These are phyloP conservation scores for Chamaetylas fuelleborni DNA, from an alignment of 2,113 vertebrate species.

Conservation along the genomic window DNA sequence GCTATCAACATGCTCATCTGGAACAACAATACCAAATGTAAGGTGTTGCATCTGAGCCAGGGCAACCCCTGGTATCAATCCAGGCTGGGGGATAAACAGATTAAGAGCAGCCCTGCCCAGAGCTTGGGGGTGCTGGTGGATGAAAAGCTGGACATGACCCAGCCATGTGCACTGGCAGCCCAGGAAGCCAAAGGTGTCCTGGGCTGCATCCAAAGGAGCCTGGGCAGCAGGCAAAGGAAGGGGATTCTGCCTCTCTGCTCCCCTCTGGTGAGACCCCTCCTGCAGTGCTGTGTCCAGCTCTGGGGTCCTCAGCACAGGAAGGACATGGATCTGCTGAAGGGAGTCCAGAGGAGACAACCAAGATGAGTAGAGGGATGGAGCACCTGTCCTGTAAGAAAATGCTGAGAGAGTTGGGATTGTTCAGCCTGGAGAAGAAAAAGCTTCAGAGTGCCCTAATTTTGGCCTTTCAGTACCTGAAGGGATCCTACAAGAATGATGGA, in stretches of 20 bases:
- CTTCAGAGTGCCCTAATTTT: too few species aligned
- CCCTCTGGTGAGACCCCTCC: neutral
- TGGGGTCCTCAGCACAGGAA: too few species aligned
- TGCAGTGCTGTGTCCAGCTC: neutral
- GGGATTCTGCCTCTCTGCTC: neutral
- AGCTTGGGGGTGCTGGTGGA: neutral
- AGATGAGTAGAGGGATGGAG: too few species aligned
- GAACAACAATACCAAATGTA: neutral
- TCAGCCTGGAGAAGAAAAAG: too few species aligned
- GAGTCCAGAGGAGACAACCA: too few species aligned
- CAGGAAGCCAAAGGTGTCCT: neutral
- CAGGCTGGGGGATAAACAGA: neutral
- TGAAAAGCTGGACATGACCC: neutral
- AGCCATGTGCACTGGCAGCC: neutral
- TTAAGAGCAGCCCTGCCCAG: fast-evolving
- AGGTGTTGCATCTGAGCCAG: neutral
- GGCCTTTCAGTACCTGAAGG: neutral
- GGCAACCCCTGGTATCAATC: neutral
- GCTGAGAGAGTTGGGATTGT: too few species aligned
- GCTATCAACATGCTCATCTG: neutral
- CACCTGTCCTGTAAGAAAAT: too few species aligned
- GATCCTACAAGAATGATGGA: fast-evolving
- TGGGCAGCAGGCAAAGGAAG: neutral
- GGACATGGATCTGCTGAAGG: too few species aligned
- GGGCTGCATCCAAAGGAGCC: neutral